Conservation (phyloP, 2,797 vertebrate species). For the Ceryle rudis region DNA sequence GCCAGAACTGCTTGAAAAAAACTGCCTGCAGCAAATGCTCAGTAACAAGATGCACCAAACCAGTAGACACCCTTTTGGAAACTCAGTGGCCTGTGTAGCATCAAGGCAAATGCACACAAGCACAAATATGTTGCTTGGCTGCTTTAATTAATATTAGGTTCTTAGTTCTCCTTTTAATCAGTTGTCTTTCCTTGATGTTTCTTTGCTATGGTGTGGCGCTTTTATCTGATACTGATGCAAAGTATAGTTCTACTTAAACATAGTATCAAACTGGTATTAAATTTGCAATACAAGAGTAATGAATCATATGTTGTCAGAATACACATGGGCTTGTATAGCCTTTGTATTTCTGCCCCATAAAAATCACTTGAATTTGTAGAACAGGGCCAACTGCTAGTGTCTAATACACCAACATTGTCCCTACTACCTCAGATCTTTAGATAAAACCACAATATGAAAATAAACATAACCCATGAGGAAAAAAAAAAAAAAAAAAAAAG, state of each 20-base stretch:
- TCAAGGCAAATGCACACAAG: neutral
- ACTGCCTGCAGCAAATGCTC: neutral
- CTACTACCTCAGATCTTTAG: neutral
- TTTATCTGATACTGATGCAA: neutral
- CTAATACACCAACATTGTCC: neutral
- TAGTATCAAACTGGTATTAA: neutral
- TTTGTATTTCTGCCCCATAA: neutral
- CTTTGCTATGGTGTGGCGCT: neutral
- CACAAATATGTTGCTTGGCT: neutral
- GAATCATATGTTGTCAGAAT: neutral
- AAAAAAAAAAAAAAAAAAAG: too few species aligned
- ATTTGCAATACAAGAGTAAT: neutral
- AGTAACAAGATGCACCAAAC: neutral
- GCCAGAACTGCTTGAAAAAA: neutral
- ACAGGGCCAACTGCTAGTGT: neutral
- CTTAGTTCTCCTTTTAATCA: neutral
- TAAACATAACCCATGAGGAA: neutral
- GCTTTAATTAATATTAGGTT: neutral
- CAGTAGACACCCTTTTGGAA: neutral
- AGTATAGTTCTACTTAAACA: neutral
- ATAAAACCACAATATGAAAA: neutral
- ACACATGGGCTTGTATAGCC: neutral
- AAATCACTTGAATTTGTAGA: neutral
- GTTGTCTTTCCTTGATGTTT: neutral
- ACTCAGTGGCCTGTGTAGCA: neutral